These are phyloP conservation scores for Anaspis maculata DNA, from an alignment of 2,888 invertebrate genomes.

Conservation along the genomic window DNA sequence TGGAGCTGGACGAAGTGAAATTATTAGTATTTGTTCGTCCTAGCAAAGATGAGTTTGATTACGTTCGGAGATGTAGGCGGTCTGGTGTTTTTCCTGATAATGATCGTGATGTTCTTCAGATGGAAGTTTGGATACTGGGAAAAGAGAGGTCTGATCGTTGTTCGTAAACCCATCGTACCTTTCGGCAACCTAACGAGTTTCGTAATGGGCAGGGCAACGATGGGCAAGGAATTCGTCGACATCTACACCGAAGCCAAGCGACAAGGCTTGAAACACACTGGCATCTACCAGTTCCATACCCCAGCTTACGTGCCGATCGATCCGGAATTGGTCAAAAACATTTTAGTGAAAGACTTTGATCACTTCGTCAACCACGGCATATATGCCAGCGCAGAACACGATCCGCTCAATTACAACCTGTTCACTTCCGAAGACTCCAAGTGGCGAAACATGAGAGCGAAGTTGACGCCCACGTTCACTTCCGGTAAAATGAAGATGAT, in stretches of 20 bases:
- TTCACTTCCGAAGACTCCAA: conserved; percentile 30
- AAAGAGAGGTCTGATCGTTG: neutral
- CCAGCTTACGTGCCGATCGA: conserved; percentile 32
- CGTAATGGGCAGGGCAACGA: neutral
- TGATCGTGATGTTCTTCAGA: conserved; percentile 7
- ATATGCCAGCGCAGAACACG: conserved; percentile 28
- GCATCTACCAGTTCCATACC: conserved; percentile 16
- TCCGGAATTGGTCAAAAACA: conserved; percentile 29
- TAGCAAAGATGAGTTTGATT: too few species aligned
- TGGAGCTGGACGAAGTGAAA: too few species aligned
- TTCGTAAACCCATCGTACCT: neutral
- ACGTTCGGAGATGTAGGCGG: too few species aligned
- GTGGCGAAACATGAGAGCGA: conserved; percentile 39
- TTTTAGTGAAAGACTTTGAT: conserved; percentile 34
- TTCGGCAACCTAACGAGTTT: neutral
- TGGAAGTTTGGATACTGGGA: conserved; percentile 8
- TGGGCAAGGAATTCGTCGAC: neutral
- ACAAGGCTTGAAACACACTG: neutral
- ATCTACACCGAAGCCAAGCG: neutral
- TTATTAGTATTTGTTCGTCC: too few species aligned
- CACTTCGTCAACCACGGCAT: conserved; percentile 32
- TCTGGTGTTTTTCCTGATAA: neutral
- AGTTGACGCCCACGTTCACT: conserved; percentile 41
- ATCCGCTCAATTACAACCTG: conserved; percentile 29
- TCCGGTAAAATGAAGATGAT: conserved; percentile 41